phyloP scores from a whole-genome alignment of 2,888 invertebrate genomes.

The Gisinianus flammeolus region DNA sequence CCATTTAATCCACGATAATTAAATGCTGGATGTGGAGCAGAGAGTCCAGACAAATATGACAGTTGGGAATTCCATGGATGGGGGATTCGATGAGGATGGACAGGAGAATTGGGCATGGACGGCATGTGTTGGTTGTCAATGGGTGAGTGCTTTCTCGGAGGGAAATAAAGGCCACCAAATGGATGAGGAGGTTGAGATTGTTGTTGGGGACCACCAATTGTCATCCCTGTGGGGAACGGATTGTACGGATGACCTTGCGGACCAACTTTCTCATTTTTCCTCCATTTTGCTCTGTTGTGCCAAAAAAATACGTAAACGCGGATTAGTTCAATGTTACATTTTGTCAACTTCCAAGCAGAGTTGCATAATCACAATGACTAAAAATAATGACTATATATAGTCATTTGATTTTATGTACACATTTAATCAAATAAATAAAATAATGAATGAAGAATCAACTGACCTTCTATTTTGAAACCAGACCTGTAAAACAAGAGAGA shows the following conservation, averaged over 20 bases:
- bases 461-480: too few relatives aligned
- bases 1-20: constrained; percentile 52
- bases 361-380: too few relatives aligned
- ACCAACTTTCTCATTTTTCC: constrained; percentile 88
- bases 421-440: too few relatives aligned
- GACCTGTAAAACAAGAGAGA: constrained; percentile 78
- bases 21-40: constrained; percentile 43
- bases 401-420: too few relatives aligned
- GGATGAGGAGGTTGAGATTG: constrained; percentile 74
- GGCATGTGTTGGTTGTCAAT: constrained; percentile 41
- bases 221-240: constrained; percentile 70
- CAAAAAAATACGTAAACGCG: too few relatives aligned
- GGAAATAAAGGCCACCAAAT: constrained; percentile 76
- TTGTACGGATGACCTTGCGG: constrained; percentile 90
- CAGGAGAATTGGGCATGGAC: constrained; percentile 47
- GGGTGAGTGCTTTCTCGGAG: constrained; percentile 60
- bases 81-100: constrained; percentile 53
- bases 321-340: too few relatives aligned
- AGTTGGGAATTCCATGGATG: constrained; percentile 63
- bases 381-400: too few relatives aligned
- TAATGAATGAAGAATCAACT: constrained; percentile 86
- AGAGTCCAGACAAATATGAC: constrained; percentile 65
- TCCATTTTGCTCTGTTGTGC: constrained; percentile 75
- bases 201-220: constrained; percentile 68
- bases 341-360: too few relatives aligned